Evolutionary conservation across 2,113 vertebrate species (phyloP), one percentile per base, ranked within the genome.

Genomic region (Corythornis cristatus): DNA sequence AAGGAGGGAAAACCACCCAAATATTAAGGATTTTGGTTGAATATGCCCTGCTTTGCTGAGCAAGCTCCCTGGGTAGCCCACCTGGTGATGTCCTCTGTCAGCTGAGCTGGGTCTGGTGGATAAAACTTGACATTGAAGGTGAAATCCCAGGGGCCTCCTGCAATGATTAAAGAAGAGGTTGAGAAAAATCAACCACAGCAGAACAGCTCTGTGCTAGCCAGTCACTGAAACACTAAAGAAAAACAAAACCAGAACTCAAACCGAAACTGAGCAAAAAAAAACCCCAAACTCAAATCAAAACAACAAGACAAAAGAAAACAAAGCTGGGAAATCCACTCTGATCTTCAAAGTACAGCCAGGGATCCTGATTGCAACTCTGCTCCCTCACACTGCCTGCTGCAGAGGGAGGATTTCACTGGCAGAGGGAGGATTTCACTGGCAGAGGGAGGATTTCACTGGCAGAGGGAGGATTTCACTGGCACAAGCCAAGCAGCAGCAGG

Each of bases 31-130:
- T 35, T 21, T 66, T 20, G 20, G 11, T 8, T 45, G 14, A 26
- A 22, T 9, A 42, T 29, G 23, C 33, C 56, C 20, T 43, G 43
- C 42, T 57, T 15, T 60, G 64, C 68, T 54, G 18, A 57, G 37
- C 0, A 1, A 80, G 48, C 45, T 51, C 19, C 45, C 70, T 26
- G 46, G 57, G 46, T 15, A 37, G 29, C 31, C 96, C 98, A 99
- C 99, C 99, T 99, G 58, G 99, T 99, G 91, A 99, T 99, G 96
- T 99, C 99, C 95, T 99, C 99, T 53, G 99, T 99, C 61, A 99
- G 97, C 92, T 99, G 99, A 12, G 99, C 99, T 9, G 99, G 99
- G 82, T 99, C 99, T 4, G 99, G 99, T 0, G 99, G 99, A 72
- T 99, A 99, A 96, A 99, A 99, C 74, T 99, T 98, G 65, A 98